These are phyloP conservation scores for Pachymerium ferrugineum DNA, from an alignment of 2,888 invertebrate species.

Conservation along the genomic window DNA sequence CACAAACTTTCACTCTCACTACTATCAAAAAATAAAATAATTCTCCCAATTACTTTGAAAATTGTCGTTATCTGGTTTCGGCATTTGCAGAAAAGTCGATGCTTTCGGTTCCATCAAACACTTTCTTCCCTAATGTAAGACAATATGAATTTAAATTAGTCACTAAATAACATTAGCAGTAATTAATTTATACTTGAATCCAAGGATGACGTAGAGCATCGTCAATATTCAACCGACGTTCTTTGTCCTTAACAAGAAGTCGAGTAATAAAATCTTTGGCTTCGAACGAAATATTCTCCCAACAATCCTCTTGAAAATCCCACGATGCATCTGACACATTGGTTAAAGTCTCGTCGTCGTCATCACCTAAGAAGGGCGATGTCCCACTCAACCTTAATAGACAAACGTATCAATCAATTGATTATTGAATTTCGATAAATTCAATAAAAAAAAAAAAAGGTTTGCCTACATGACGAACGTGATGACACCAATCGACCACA, in stretches of 20 bases:
- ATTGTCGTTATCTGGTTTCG: background rate
- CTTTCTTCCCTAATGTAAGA: background rate
- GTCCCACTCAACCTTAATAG: conserved; percentile 26
- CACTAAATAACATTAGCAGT: background rate
- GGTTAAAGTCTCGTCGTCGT: conserved; percentile 30
- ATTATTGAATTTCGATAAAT: background rate
- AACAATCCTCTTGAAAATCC: conserved; percentile 33
- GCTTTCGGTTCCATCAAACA: background rate
- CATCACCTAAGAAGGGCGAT: conserved; percentile 30
- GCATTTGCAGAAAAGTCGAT: background rate
- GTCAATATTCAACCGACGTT: conserved; percentile 27
- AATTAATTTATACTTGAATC: background rate
- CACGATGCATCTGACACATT: conserved; percentile 30
- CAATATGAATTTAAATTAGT: background rate
- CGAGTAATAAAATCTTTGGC: conserved; percentile 31
- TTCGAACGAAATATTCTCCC: conserved; percentile 28
- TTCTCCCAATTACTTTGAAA: background rate
- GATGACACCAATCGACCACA: conserved; percentile 94
- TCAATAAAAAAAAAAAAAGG: background rate
- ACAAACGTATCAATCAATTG: background rate
- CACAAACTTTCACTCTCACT: too few relatives aligned
- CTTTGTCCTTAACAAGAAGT: conserved; percentile 26
- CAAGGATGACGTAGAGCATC: conserved; percentile 30
- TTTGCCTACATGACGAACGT: conserved; percentile 81
- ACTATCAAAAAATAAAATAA: too few relatives aligned